Percentiles rank a stretch among this genome's conserved stretches.
These are phyloP conservation scores for Hoplias malabaricus DNA, from an alignment of 2,113 vertebrate species.

Conservation along the genomic window DNA sequence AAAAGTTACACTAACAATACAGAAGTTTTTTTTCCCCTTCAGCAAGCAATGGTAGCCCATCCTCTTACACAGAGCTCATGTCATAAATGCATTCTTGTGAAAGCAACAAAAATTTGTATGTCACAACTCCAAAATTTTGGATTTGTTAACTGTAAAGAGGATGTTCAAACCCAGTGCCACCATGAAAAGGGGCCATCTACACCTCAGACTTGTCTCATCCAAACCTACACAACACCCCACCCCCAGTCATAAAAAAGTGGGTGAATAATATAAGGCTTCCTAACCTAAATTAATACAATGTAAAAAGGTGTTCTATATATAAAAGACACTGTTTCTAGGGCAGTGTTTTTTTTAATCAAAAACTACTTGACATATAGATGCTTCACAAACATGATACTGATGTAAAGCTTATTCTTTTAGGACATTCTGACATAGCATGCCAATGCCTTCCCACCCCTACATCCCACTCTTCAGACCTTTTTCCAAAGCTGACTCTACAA, in stretches of 20 bases:
- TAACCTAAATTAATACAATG: slow-evolving; percentile 79
- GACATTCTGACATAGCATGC: slow-evolving; percentile 71
- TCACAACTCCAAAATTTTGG: neutral
- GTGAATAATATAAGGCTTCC: slow-evolving; percentile 86
- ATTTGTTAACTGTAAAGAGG: too few relatives aligned
- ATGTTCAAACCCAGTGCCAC: too few relatives aligned
- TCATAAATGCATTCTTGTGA: slow-evolving; percentile 54
- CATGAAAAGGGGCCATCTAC: too few relatives aligned
- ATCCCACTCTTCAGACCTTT: slow-evolving; percentile 41
- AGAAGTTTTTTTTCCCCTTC: slow-evolving; percentile 79
- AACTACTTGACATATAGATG: slow-evolving; percentile 72
- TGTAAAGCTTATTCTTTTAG: slow-evolving; percentile 57
- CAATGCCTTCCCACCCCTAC: slow-evolving; percentile 54
- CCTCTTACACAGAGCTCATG: slow-evolving; percentile 62
- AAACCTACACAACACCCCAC: slow-evolving; percentile 53
- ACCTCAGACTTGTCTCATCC: neutral
- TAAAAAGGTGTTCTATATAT: slow-evolving; percentile 69
- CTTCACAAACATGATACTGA: slow-evolving; percentile 69
- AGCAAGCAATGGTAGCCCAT: slow-evolving; percentile 74
- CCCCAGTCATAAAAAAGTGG: slow-evolving; percentile 69
- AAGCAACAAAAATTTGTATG: neutral
- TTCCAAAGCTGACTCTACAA: slow-evolving; percentile 20
- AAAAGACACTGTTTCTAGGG: slow-evolving; percentile 74
- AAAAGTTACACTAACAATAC: slow-evolving; percentile 87
- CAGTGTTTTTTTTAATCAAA: slow-evolving; percentile 72